Conservation (phyloP, 2,113 vertebrate genomes). For the Datnioides undecimradiatus region DNA sequence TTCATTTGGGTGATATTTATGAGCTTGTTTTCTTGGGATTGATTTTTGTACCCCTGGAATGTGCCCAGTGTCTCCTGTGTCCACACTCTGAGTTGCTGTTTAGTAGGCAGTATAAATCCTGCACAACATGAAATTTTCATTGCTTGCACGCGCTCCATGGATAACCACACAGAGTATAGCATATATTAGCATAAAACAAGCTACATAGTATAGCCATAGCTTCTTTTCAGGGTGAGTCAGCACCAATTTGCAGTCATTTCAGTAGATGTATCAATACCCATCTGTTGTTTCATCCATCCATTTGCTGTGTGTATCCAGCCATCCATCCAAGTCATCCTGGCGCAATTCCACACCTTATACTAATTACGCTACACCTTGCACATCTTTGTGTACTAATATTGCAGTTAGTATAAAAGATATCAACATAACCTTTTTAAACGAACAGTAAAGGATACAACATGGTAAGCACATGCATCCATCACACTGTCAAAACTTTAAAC, state of each 20-base stretch:
- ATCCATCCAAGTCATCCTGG: neutral
- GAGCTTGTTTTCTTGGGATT: constrained; percentile 23
- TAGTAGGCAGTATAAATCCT: constrained; percentile 30
- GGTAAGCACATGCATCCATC: too few species aligned
- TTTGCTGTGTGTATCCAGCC: neutral
- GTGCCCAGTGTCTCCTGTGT: constrained; percentile 14
- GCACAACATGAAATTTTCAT: constrained; percentile 47
- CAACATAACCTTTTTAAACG: neutral
- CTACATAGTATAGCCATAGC: neutral
- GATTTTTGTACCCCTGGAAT: constrained; percentile 42
- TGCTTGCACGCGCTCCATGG: constrained; percentile 25
- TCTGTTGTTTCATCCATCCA: neutral
- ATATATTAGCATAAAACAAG: constrained; percentile 47
- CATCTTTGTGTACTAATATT: neutral
- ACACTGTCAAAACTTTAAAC: neutral
- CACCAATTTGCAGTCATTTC: neutral
- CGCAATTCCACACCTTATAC: neutral
- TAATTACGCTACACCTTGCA: neutral
- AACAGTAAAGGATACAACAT: neutral
- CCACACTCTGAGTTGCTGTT: constrained; percentile 25
- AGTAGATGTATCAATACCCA: neutral
- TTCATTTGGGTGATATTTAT: constrained; percentile 48
- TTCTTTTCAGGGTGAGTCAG: neutral
- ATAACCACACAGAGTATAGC: constrained; percentile 7
- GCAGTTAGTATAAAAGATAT: neutral